phyloP scores from a whole-genome alignment of 1,140 invertebrate species.

The Sipha flava region DNA sequence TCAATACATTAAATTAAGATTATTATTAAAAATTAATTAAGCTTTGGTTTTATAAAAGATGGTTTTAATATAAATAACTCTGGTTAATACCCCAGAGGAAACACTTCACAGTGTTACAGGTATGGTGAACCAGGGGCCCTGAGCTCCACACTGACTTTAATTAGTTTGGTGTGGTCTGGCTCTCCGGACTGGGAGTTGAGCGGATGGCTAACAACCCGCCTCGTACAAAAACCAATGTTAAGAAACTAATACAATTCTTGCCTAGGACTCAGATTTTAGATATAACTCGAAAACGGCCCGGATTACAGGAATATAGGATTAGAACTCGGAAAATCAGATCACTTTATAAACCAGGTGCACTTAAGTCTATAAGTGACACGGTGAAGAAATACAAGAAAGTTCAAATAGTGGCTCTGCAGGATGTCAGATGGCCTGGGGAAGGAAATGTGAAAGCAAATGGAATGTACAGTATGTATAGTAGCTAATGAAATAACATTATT shows the following conservation, averaged over 20 bases:
- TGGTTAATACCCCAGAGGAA: too few species aligned
- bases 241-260: background rate
- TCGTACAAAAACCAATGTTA: background rate
- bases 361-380: background rate
- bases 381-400: slow-evolving; percentile 1
- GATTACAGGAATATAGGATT: background rate
- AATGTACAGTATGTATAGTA: too few species aligned
- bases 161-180: too few species aligned
- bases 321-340: background rate
- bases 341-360: background rate
- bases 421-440: background rate
- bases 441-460: background rate
- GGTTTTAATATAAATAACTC: too few species aligned
- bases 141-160: too few species aligned
- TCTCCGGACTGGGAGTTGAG: too few species aligned
- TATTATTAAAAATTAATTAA: too few species aligned
- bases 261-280: background rate
- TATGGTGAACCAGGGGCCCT: too few species aligned
- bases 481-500: background rate
- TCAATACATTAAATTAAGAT: too few species aligned
- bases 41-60: too few species aligned
- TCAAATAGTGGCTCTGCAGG: background rate
- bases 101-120: too few species aligned
- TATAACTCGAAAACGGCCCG: background rate
- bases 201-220: background rate